Conservation (phyloP, 1,140 invertebrate species). For the Drosophila triauraria region DNA sequence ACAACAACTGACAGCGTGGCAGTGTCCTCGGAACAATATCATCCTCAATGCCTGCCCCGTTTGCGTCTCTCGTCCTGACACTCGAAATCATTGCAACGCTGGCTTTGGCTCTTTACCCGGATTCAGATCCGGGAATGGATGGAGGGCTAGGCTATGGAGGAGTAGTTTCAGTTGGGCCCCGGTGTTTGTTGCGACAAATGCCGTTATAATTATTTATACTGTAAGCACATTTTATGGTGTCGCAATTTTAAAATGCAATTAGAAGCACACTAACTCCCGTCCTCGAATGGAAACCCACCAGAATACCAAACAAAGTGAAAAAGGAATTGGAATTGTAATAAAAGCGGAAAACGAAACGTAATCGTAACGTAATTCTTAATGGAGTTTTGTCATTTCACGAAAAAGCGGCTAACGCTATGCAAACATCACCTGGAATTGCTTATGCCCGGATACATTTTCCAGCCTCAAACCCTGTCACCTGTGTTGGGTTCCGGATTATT, state of each 20-base stretch:
- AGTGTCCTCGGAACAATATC: constrained; percentile 37
- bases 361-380: constrained; percentile 70
- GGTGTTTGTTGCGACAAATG: constrained; percentile 80
- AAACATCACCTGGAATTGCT: constrained; percentile 39
- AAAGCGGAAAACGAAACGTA: constrained; percentile 39
- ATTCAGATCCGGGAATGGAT: constrained; percentile 5
- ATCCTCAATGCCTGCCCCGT: constrained; percentile 15
- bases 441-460: constrained; percentile 4
- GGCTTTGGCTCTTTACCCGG: constrained; percentile 29
- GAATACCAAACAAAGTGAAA: constrained; percentile 45
- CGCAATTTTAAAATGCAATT: constrained; percentile 84
- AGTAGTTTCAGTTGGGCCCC: constrained; percentile 29
- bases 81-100: constrained; percentile 70
- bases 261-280: constrained; percentile 61
- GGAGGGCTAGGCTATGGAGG: constrained; percentile 11
- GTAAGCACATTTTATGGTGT: constrained; percentile 84
- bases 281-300: constrained; percentile 38
- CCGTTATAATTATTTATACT: constrained; percentile 83
- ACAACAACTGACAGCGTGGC: constrained; percentile 64
- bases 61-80: constrained; percentile 53
- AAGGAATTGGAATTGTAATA: constrained; percentile 51
- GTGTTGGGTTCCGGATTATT: constrained; percentile 50
- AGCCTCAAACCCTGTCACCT: constrained; percentile 31
- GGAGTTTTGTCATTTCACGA: constrained; percentile 73
- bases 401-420: constrained; percentile 28